These are phyloP conservation scores for Danio aesculapii DNA, from an alignment of 2,797 vertebrate species.

Conservation along the genomic window DNA sequence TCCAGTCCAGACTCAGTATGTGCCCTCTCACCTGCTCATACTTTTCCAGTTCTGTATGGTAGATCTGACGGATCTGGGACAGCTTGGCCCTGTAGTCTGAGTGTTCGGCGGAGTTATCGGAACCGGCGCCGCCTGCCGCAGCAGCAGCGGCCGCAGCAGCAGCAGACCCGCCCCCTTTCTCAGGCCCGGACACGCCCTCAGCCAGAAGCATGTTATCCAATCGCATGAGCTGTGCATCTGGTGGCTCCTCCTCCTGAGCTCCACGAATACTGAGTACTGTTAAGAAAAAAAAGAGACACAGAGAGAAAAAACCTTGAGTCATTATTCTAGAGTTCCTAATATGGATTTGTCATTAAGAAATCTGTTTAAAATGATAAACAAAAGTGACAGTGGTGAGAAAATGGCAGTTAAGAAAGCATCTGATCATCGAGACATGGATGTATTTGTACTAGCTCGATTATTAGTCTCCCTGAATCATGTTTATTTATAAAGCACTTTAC, in stretches of 20 bases:
- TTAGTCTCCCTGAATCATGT: no score
- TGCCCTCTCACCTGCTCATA: constrained; percentile 92
- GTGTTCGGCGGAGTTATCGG: constrained; percentile 96
- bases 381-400: no score
- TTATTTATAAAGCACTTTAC: no score
- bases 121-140: constrained; percentile 84
- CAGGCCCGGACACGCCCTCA: constrained; percentile 96
- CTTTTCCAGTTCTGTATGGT: constrained; percentile 99
- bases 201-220: constrained; percentile 99
- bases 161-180: constrained; percentile 93
- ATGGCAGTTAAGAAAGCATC: no score
- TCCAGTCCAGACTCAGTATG: background rate
- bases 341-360: no score
- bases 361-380: no score
- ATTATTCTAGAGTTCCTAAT: background rate
- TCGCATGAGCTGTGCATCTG: constrained; percentile 97
- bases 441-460: no score
- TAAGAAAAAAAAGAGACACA: constrained; percentile 46
- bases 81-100: constrained; percentile 98
- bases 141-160: constrained; percentile 92
- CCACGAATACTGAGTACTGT: constrained; percentile 98
- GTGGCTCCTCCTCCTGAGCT: constrained; percentile 96
- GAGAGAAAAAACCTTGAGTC: background rate
- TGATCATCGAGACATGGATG: no score
- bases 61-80: constrained; percentile 97